These are phyloP conservation scores for Nixonia krombeini DNA, from an alignment of 1,140 invertebrate genomes.

Conservation along the genomic window DNA sequence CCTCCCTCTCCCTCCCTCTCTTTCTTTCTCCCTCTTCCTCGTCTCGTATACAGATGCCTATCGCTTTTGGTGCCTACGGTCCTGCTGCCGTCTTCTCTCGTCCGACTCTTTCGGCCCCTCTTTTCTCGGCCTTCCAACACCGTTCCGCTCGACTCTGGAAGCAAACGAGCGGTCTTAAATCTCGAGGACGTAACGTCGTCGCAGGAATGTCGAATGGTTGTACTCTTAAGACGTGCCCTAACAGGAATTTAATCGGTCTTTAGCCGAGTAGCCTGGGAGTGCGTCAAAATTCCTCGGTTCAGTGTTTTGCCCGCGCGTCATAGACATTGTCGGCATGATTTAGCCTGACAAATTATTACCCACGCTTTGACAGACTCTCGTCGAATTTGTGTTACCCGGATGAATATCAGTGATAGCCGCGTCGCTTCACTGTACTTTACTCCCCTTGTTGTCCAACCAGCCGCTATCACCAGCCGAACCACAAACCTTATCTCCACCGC, in stretches of 20 bases:
- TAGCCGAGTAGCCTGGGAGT: constrained; percentile 4
- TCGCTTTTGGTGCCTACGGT: constrained; percentile 2
- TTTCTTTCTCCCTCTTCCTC: neutral
- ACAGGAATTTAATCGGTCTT: constrained; percentile 40
- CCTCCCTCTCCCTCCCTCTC: neutral
- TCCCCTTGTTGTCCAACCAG: too few relatives aligned
- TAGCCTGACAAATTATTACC: neutral
- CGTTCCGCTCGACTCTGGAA: constrained; percentile 18
- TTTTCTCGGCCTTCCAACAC: neutral
- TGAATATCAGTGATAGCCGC: too few relatives aligned
- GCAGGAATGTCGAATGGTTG: constrained; percentile 43
- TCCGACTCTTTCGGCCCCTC: constrained; percentile 1
- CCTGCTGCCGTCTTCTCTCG: constrained; percentile 1
- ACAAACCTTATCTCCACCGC: too few relatives aligned
- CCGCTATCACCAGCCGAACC: too few relatives aligned
- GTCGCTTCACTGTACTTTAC: too few relatives aligned
- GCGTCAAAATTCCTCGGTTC: constrained; percentile 11
- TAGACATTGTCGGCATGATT: neutral
- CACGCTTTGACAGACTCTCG: neutral
- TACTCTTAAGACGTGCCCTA: constrained; percentile 21
- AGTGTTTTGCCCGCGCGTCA: constrained; percentile 3
- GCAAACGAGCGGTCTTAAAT: constrained; percentile 43
- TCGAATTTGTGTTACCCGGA: too few relatives aligned
- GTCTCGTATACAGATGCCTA: neutral
- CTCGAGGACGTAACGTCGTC: constrained; percentile 41